Evolutionary conservation across 2,888 invertebrate species (phyloP).

Genomic region (Leistus spinibarbis): DNA sequence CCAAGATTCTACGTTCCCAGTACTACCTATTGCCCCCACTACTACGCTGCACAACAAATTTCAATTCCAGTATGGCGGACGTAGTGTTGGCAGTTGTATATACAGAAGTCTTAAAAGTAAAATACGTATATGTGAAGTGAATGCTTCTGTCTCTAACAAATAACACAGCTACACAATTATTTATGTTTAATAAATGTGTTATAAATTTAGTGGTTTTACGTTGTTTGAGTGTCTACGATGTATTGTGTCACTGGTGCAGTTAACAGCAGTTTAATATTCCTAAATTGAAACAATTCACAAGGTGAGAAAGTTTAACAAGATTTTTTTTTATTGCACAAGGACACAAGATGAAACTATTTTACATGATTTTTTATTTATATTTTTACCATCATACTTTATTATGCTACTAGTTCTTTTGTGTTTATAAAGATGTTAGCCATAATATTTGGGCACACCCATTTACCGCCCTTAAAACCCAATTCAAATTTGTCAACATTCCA

Average conservation of each 20-base stretch:
- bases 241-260: slow-evolving; percentile 13
- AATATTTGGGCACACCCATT: slow-evolving; percentile 35
- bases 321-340: slow-evolving; percentile 6
- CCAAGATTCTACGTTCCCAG: neutral
- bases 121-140: neutral
- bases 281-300: slow-evolving; percentile 16
- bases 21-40: slow-evolving; percentile 4
- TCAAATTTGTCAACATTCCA: slow-evolving; percentile 23
- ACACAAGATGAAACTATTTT: neutral
- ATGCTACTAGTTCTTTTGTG: neutral
- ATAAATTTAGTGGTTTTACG: slow-evolving; percentile 4
- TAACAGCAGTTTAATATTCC: slow-evolving; percentile 14
- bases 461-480: slow-evolving; percentile 24
- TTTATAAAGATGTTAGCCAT: slow-evolving; percentile 6
- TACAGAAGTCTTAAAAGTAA: slow-evolving; percentile 25
- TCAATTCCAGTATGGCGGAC: slow-evolving; percentile 33
- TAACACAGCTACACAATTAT: neutral
- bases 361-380: neutral
- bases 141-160: slow-evolving; percentile 1
- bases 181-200: slow-evolving; percentile 6
- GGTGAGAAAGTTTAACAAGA: slow-evolving; percentile 32
- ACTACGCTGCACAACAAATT: neutral
- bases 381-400: neutral
- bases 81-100: slow-evolving; percentile 30
- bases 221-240: slow-evolving; percentile 14